Percentiles rank a stretch among this genome's conserved stretches.
Conservation (phyloP, 2,888 invertebrate species). For the Erebia epiphron region DNA sequence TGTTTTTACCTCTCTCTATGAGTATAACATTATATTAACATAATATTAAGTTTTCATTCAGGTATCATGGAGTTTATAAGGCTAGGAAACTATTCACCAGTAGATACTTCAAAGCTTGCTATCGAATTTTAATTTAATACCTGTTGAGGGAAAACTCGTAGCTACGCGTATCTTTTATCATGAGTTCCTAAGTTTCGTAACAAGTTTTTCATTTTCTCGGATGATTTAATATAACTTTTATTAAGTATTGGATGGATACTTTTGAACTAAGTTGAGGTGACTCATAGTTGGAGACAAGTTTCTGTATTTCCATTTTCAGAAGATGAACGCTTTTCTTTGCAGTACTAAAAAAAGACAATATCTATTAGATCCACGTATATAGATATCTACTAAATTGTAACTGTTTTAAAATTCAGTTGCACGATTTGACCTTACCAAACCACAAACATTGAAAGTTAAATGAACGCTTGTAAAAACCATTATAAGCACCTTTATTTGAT, state of each 20-base stretch:
- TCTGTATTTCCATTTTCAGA: background rate
- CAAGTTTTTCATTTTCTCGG: conserved; percentile 19
- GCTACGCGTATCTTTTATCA: conserved; percentile 15
- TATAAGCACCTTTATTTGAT: too few relatives aligned
- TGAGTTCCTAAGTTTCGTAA: conserved; percentile 16
- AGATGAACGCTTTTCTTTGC: background rate
- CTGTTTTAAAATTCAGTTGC: too few relatives aligned
- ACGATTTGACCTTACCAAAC: too few relatives aligned
- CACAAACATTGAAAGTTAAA: too few relatives aligned
- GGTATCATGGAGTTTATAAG: conserved; percentile 7
- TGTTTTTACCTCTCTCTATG: background rate
- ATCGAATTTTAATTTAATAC: conserved; percentile 33
- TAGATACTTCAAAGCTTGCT: conserved; percentile 11
- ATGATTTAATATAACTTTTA: conserved; percentile 24
- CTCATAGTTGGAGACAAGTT: conserved; percentile 6
- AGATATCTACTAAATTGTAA: too few relatives aligned
- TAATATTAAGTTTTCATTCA: conserved; percentile 8
- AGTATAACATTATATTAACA: background rate
- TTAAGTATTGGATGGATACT: conserved; percentile 11
- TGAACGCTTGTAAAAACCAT: too few relatives aligned
- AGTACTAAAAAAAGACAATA: background rate
- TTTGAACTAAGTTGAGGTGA: conserved; percentile 10
- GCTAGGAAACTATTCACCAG: conserved; percentile 22
- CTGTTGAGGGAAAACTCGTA: conserved; percentile 14
- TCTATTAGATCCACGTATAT: too few relatives aligned